Evolutionary conservation across 2,888 invertebrate species (phyloP), one percentile per base, ranked within the genome.

Genomic region (Eulithis prunata): DNA sequence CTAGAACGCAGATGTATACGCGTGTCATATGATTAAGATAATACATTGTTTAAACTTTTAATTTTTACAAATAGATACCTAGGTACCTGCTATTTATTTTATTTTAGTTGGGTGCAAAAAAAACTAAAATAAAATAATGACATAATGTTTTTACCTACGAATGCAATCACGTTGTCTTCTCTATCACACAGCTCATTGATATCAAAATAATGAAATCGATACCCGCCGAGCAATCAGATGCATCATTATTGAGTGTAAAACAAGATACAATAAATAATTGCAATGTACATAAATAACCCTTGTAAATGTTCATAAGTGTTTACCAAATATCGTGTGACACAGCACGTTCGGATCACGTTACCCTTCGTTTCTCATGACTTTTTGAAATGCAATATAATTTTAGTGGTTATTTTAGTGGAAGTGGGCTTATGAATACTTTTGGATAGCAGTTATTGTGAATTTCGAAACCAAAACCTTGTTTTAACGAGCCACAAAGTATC

Each of bases 261-360:
- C 49, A 64, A 66, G 52, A 56, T 38, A 52, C 61, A 71, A 64
- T 68, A 69, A 68, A 70, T 69, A 69, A 70, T 69, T 68, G 67
- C 73, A 65, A 64, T 75, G 73, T 64, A 70, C 72, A 78, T 79
- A 82, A 79, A 78, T 75, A 76, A 71, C 64, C 69, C 71, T 71
- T 73, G 78, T 75, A 80, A 80, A 73, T 71, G 75, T 79, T 66
- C 74, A 73, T 77, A 79, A 79, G 77, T 80, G 75, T 82, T 80
- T 78, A 78, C 79, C 73, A 78, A 79, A 78, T 81, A 75, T 79
- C 79, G 74, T 73, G 71, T 84, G 78, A 75, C 81, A 80, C 73
- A 76, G 75, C 79, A 80, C 81, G 78, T 75, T 68, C 68, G 77
- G 76, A 66, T 86, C 71, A 67, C 6, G 73, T 86, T 85, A 76